A percentile compares a stretch with the other conserved stretches of the same genome.
Conservation (phyloP, 2,888 invertebrate species). For the Onchidella celtica region DNA sequence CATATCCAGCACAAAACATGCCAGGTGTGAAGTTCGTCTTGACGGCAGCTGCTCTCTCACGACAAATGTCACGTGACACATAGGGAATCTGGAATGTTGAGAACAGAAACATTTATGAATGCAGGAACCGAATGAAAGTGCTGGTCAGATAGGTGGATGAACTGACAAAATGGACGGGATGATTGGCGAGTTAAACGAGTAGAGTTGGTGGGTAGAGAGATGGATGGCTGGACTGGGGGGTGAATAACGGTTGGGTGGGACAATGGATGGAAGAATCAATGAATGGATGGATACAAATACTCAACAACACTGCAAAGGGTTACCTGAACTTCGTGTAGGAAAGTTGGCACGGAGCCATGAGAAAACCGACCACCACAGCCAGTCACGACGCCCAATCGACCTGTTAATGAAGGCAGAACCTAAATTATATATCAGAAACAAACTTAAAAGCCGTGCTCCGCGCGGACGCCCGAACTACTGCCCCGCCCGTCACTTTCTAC, state of each 20-base stretch:
- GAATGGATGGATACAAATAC: too few relatives aligned
- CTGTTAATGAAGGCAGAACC: constrained; percentile 15
- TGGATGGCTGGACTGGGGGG: not conserved
- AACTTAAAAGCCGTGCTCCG: too few relatives aligned
- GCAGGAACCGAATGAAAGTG: not conserved
- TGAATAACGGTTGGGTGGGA: too few relatives aligned
- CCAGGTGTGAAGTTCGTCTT: constrained; percentile 59
- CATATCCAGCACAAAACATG: constrained; percentile 68
- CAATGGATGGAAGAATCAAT: too few relatives aligned
- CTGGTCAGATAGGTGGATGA: not conserved
- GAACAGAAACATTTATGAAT: too few relatives aligned
- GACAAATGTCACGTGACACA: constrained; percentile 58
- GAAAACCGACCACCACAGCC: constrained; percentile 56
- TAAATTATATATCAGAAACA: too few relatives aligned
- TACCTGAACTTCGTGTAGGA: constrained; percentile 54
- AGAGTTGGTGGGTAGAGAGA: too few relatives aligned
- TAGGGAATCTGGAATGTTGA: constrained; percentile 54
- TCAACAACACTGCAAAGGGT: too few relatives aligned
- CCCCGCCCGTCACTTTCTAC: too few relatives aligned
- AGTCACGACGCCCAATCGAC: constrained; percentile 55
- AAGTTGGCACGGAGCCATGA: constrained; percentile 45
- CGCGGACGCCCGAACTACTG: too few relatives aligned
- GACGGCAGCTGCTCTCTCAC: constrained; percentile 52
- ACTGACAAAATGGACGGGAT: too few relatives aligned
- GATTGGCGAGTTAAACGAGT: too few relatives aligned